phyloP scores from a whole-genome alignment of 2,797 vertebrate genomes.

The Leptodactylus fallax region DNA sequence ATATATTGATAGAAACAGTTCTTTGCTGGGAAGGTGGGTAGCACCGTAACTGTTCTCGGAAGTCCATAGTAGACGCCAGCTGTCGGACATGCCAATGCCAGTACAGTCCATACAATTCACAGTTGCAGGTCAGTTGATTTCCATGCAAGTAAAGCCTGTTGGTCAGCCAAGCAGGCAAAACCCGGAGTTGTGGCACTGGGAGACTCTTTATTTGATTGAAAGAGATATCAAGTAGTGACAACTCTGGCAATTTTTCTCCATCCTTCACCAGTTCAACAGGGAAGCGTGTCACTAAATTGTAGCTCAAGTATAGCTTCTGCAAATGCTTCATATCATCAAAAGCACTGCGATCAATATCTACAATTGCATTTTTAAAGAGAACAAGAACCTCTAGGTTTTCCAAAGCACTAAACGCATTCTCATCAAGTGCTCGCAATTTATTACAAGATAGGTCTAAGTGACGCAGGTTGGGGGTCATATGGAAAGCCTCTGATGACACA shows the following conservation, averaged over 20 bases:
- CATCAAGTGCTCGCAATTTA: slow-evolving; percentile 82
- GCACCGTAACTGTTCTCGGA: slow-evolving; percentile 87
- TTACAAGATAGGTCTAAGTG: slow-evolving; percentile 96
- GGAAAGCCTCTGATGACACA: slow-evolving; percentile 91
- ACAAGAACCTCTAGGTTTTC: slow-evolving; percentile 88
- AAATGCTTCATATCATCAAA: slow-evolving; percentile 85
- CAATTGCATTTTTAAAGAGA: slow-evolving; percentile 92
- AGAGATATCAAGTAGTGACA: slow-evolving; percentile 90
- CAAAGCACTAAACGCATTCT: slow-evolving; percentile 89
- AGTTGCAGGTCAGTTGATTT: slow-evolving; percentile 88
- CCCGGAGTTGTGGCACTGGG: slow-evolving; percentile 81
- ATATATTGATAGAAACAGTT: slow-evolving; percentile 71
- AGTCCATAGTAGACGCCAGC: slow-evolving; percentile 89
- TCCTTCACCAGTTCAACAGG: slow-evolving; percentile 90
- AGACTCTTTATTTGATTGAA: slow-evolving; percentile 89
- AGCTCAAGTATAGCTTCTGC: slow-evolving; percentile 94
- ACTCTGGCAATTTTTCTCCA: slow-evolving; percentile 81
- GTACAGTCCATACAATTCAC: slow-evolving; percentile 89
- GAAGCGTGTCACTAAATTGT: slow-evolving; percentile 91
- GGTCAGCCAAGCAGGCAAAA: slow-evolving; percentile 88
- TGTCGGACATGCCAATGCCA: slow-evolving; percentile 87
- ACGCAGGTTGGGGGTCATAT: slow-evolving; percentile 83
- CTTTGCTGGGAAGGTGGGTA: slow-evolving; percentile 66
- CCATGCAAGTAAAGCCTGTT: slow-evolving; percentile 94
- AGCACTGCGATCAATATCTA: slow-evolving; percentile 86